Evolutionary conservation across 37 sponge, comb jelly and placozoan genomes (phyloP).

Genomic region (Axinella damicornis): DNA sequence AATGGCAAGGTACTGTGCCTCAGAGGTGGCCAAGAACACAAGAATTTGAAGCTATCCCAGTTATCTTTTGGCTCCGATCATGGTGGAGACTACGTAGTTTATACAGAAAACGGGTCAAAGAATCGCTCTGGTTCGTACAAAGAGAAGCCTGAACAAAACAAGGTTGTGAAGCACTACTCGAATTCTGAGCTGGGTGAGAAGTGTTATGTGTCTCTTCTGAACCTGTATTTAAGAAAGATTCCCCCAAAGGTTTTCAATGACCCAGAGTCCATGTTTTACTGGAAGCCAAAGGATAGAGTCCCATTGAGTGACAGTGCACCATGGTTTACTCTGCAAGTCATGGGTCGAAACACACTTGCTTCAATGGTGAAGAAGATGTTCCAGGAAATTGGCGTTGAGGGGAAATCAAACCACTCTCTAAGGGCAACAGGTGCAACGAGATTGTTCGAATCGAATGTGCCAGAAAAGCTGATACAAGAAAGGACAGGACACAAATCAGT

Average conservation of each 20-base stretch:
- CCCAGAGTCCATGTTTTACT: not conserved
- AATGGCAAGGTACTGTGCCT: not conserved
- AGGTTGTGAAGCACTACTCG: constrained; percentile 19
- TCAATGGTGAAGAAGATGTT: constrained; percentile 36
- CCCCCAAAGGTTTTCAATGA: not conserved
- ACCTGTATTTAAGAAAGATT: constrained; percentile 5
- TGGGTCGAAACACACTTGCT: constrained; percentile 22
- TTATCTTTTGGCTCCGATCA: not conserved
- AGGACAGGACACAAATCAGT: constrained; percentile 40
- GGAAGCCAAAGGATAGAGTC: not conserved
- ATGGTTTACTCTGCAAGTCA: constrained; percentile 13
- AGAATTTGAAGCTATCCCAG: not conserved
- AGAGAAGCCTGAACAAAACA: constrained; percentile 19
- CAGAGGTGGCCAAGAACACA: too few species aligned
- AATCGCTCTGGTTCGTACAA: constrained; percentile 22
- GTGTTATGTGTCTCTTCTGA: constrained; percentile 21
- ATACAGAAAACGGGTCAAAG: constrained; percentile 18
- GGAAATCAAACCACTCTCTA: constrained; percentile 57
- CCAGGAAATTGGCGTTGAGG: not conserved
- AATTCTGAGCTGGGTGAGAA: not conserved
- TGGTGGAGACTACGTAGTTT: constrained; percentile 2
- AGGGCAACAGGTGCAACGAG: constrained; percentile 44
- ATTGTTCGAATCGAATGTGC: constrained; percentile 47
- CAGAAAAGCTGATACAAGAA: constrained; percentile 53
- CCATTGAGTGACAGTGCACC: not conserved